phyloP scores from a whole-genome alignment of 2,113 vertebrate species.

The Agelaius tricolor region DNA sequence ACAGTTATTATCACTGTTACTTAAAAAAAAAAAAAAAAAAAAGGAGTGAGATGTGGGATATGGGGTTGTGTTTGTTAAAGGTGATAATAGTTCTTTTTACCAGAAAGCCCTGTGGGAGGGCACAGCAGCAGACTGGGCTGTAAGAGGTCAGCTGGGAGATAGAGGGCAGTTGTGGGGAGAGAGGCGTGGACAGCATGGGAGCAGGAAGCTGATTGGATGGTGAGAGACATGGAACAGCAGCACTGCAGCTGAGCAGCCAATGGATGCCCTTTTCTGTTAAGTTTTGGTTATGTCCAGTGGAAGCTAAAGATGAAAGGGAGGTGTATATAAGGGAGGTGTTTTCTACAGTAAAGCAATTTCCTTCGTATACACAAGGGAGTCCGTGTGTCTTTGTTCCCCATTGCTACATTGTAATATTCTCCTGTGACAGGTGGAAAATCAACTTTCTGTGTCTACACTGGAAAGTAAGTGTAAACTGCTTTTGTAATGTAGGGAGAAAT shows the following conservation, averaged over 20 bases:
- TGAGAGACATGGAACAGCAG: too few species aligned
- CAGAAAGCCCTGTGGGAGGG: background rate
- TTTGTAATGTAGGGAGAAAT: background rate
- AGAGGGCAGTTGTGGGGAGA: too few species aligned
- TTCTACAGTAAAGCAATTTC: too few species aligned
- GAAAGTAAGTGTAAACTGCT: background rate
- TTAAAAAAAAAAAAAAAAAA: too few species aligned
- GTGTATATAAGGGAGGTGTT: background rate
- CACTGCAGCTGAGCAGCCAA: background rate
- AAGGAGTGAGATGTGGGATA: background rate
- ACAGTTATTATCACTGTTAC: too few species aligned
- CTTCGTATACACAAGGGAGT: too few species aligned
- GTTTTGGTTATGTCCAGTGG: background rate
- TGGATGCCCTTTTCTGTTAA: background rate
- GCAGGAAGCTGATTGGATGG: too few species aligned
- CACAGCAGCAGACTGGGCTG: background rate
- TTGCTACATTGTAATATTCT: background rate
- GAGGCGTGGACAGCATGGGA: too few species aligned
- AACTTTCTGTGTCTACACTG: background rate
- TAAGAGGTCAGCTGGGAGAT: background rate
- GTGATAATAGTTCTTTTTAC: background rate
- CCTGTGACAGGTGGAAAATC: background rate
- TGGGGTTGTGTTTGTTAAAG: background rate
- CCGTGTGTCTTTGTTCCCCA: too few species aligned
- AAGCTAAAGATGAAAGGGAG: background rate